Evolutionary conservation across 1,140 invertebrate genomes (phyloP), one percentile per base, ranked within the genome.

Genomic region (Zaprionus davidi): DNA sequence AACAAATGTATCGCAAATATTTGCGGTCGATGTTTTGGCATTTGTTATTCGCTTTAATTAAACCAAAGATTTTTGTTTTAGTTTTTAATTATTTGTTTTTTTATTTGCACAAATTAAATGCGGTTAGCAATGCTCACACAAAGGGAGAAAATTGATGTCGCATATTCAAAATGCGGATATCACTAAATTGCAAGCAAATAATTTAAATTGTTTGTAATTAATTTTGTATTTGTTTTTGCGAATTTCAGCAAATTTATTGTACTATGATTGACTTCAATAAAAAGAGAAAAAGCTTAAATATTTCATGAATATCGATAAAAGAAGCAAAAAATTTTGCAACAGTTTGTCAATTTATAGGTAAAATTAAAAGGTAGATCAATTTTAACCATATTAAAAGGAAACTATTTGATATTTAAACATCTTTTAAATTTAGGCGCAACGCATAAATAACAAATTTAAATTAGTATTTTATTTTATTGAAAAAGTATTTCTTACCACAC

Each of bases 11-110:
- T 49, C 11, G 46, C 17, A 49, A 51, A 22, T 51, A 51, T 51
- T 51, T 51, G 46, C 12, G 46, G 46, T 51, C 20, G 12, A 24
- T 24, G 22, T 51, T 51, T 51, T 51, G 46, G 46, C 46, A 24
- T 51, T 51, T 51, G 46, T 51, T 51, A 51, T 24, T 22, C 46
- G 20, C 20, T 51, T 51, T 51, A 51, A 51, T 51, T 51, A 51
- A 51, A 51, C 46, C 46, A 51, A 51, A 11, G 46, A 24, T 51
- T 51, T 51, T 9, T 46, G 41, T 17, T 51, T 51, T 22, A 51
- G 7, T 20, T 51, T 51, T 51, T 51, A 24, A 51, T 51, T 13
- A 51, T 51, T 12, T 17, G 3, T 22, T 51, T 49, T 20, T 51
- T 7, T 51, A 51, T 51, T 51, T 51, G 20, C 20, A 5, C 20